These are phyloP conservation scores for Neodontobutis hainanensis DNA, from an alignment of 2,113 vertebrate genomes.

Conservation along the genomic window DNA sequence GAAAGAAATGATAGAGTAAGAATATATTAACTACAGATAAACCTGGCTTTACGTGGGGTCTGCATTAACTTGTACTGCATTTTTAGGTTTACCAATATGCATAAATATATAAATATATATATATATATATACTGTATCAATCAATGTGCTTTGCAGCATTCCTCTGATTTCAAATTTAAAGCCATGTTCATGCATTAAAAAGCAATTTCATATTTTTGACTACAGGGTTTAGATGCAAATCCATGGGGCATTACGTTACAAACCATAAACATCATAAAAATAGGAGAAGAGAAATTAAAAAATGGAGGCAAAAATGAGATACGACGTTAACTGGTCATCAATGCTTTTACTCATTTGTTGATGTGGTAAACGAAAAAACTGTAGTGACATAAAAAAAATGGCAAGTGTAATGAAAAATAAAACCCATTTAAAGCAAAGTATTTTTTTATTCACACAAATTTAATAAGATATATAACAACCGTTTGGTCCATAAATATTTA, in stretches of 20 bases:
- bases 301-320: slow-evolving; percentile 77
- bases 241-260: slow-evolving; percentile 94
- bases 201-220: slow-evolving; percentile 82
- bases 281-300: slow-evolving; percentile 76
- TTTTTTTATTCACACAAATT: slow-evolving; percentile 99
- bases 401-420: slow-evolving; percentile 91
- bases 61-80: slow-evolving; percentile 84
- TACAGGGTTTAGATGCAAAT: slow-evolving; percentile 88
- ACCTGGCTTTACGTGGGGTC: slow-evolving; percentile 97
- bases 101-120: slow-evolving; percentile 63
- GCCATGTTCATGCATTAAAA: slow-evolving; percentile 94
- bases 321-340: slow-evolving; percentile 67
- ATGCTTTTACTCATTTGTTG: slow-evolving; percentile 65
- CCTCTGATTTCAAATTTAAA: slow-evolving; percentile 84
- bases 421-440: slow-evolving; percentile 96
- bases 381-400: slow-evolving; percentile 74
- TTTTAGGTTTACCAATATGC: slow-evolving; percentile 78
- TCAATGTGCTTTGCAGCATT: slow-evolving; percentile 81
- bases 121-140: slow-evolving; percentile 61
- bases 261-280: slow-evolving; percentile 81
- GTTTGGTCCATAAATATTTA: slow-evolving; percentile 99
- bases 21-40: slow-evolving; percentile 99
- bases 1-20: slow-evolving; percentile 99
- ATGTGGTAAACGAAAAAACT: slow-evolving; percentile 68
- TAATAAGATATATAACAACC: slow-evolving; percentile 99